These are phyloP conservation scores for Eulemur rubriventer DNA, from an alignment of 2,797 vertebrate genomes.

Conservation along the genomic window DNA sequence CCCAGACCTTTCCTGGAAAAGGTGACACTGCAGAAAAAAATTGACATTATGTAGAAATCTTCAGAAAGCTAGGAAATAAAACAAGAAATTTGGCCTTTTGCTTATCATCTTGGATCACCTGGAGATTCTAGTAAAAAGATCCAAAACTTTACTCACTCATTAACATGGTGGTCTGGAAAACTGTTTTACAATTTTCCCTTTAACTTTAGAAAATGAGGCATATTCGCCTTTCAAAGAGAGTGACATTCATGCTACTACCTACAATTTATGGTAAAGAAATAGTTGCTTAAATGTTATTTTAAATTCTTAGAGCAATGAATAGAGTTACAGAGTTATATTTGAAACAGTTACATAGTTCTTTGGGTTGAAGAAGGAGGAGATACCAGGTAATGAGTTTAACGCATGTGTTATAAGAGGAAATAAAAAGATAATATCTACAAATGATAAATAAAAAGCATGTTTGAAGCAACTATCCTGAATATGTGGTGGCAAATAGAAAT, in stretches of 20 bases:
- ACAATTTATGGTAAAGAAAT: neutral
- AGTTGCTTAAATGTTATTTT: neutral
- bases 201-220: slow-evolving; percentile 71
- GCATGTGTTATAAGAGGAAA: neutral
- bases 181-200: slow-evolving; percentile 38
- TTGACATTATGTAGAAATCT: slow-evolving; percentile 91
- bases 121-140: slow-evolving; percentile 16
- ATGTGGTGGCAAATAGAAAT: neutral
- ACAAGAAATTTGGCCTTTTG: slow-evolving; percentile 59
- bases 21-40: slow-evolving; percentile 80
- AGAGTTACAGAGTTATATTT: neutral
- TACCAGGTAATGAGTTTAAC: neutral
- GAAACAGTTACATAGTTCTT: neutral
- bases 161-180: slow-evolving; percentile 27
- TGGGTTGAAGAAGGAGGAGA: neutral
- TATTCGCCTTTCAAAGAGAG: slow-evolving; percentile 22
- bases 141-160: slow-evolving; percentile 47
- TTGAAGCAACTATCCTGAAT: neutral
- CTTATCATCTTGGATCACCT: slow-evolving; percentile 27
- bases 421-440: neutral
- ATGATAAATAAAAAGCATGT: neutral
- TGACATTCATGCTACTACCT: neutral
- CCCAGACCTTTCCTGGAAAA: slow-evolving; percentile 88
- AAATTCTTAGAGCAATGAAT: neutral
- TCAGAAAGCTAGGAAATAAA: slow-evolving; percentile 83